These are phyloP conservation scores for Pangasius mekongensis DNA, from an alignment of 2,797 vertebrate genomes.

Conservation along the genomic window DNA sequence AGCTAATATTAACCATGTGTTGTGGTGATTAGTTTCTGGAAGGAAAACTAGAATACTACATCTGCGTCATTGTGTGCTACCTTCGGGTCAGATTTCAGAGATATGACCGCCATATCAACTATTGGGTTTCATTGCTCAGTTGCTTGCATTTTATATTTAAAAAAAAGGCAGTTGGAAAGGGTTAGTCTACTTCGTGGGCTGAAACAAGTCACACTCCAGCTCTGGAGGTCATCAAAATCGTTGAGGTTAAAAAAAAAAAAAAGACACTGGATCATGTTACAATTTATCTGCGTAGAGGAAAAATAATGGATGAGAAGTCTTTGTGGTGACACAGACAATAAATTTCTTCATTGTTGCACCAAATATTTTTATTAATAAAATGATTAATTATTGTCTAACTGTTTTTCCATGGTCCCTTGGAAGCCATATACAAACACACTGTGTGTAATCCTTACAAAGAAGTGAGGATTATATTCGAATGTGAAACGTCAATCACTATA, in stretches of 20 bases:
- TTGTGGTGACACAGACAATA: background rate
- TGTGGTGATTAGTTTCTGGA: background rate
- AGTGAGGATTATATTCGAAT: background rate
- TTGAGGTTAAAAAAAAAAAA: background rate
- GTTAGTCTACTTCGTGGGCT: background rate
- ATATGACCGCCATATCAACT: background rate
- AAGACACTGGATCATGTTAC: background rate
- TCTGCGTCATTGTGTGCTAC: background rate
- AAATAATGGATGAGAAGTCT: background rate
- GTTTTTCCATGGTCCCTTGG: background rate
- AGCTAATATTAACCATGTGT: background rate
- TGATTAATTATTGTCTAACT: background rate
- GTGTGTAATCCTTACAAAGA: background rate
- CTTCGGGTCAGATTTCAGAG: background rate
- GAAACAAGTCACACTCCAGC: background rate
- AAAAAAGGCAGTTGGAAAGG: background rate
- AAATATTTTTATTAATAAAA: background rate
- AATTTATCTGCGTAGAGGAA: background rate
- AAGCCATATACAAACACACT: background rate
- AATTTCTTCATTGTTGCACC: background rate
- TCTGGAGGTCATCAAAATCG: background rate
- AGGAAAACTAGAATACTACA: background rate
- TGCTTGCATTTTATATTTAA: background rate
- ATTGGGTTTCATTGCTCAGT: background rate
- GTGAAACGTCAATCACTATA: constrained; percentile 6